Evolutionary conservation across 1,140 invertebrate species (phyloP).

Genomic region (Drosophila grimshawi): DNA sequence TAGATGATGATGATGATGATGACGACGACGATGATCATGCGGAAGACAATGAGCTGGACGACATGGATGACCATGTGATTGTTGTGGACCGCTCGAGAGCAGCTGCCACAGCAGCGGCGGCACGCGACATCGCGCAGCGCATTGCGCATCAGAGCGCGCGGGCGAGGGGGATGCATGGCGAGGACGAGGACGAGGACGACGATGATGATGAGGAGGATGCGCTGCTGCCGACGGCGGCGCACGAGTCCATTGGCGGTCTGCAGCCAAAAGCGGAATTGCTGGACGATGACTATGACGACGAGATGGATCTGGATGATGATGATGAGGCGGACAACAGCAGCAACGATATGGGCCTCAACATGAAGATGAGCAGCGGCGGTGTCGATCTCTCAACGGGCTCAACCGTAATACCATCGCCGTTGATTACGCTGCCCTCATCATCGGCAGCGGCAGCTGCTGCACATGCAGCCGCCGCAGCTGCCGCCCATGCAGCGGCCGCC

Average conservation of each 20-base stretch:
- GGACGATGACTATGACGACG: constrained; percentile 78
- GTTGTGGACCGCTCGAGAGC: constrained; percentile 41
- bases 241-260: constrained; percentile 34
- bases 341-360: constrained; percentile 82
- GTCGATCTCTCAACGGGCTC: constrained; percentile 75
- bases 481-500: constrained; percentile 48
- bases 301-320: constrained; percentile 81
- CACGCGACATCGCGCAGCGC: constrained; percentile 60
- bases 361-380: constrained; percentile 71
- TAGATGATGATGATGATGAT: constrained; percentile 60
- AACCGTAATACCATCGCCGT: constrained; percentile 71
- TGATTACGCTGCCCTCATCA: constrained; percentile 66
- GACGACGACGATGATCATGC: constrained; percentile 15
- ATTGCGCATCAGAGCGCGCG: constrained; percentile 54
- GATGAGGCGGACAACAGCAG: constrained; percentile 79
- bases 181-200: constrained; percentile 41
- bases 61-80: constrained; percentile 37
- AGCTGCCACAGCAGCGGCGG: constrained; percentile 40
- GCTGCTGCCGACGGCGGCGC: constrained; percentile 23
- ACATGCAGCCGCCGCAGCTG: constrained; percentile 48
- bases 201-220: constrained; percentile 27
- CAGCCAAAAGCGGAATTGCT: constrained; percentile 66
- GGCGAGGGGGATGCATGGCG: constrained; percentile 58
- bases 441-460: constrained; percentile 62
- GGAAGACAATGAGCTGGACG: not conserved